Evolutionary conservation across 2,113 vertebrate species (phyloP).

Genomic region (Pandion haliaetus): DNA sequence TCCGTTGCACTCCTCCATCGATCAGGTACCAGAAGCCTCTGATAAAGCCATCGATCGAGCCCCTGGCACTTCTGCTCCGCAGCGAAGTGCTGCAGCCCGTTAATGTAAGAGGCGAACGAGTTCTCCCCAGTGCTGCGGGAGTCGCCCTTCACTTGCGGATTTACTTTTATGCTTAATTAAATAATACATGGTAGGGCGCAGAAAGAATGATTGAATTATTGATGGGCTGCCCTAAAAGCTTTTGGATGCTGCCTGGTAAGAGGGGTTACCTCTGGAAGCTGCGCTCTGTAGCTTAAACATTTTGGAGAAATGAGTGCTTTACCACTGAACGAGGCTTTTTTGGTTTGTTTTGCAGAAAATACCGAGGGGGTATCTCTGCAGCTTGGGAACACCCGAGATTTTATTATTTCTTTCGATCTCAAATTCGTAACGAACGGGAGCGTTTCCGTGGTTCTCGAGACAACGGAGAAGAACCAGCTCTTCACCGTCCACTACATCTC

Average conservation of each 20-base stretch:
- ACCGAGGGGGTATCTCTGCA: slow-evolving; percentile 88
- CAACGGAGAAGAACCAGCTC: slow-evolving; percentile 87
- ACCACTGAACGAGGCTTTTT: background rate
- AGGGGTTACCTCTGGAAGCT: background rate
- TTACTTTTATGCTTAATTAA: background rate
- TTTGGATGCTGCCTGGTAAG: background rate
- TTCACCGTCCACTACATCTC: slow-evolving; percentile 92
- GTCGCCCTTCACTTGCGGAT: background rate
- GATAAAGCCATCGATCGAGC: background rate
- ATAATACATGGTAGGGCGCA: background rate
- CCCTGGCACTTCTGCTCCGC: background rate
- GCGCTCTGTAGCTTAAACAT: rapidly evolving
- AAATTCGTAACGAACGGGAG: slow-evolving; percentile 90
- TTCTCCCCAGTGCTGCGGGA: background rate
- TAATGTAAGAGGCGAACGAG: background rate
- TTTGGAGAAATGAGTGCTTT: rapidly evolving
- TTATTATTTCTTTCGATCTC: slow-evolving; percentile 93
- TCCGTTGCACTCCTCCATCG: background rate
- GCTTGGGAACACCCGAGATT: slow-evolving; percentile 90
- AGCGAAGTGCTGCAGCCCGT: background rate
- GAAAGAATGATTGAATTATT: background rate
- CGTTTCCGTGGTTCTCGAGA: slow-evolving; percentile 90
- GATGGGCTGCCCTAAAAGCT: background rate
- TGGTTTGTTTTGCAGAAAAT: slow-evolving; percentile 74
- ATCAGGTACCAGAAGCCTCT: background rate